phyloP scores from a whole-genome alignment of 1,140 invertebrate species.

The Helicoverpa zea region DNA sequence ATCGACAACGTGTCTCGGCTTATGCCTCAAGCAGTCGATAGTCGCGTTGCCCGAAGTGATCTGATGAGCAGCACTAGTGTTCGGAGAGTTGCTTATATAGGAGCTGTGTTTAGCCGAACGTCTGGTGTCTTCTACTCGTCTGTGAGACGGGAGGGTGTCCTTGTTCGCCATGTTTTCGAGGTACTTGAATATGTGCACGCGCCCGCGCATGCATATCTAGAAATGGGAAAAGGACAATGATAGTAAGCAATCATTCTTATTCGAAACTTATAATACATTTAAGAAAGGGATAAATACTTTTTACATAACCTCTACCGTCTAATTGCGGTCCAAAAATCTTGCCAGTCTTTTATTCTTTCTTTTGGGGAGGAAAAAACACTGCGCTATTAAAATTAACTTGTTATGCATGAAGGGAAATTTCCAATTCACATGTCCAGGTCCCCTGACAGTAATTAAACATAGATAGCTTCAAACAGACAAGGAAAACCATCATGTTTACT shows the following conservation, averaged over 20 bases:
- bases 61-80: conserved; percentile 63
- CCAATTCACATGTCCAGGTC: neutral
- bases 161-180: conserved; percentile 95
- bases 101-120: conserved; percentile 80
- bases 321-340: too few species aligned
- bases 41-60: conserved; percentile 86
- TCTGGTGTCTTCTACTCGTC: conserved; percentile 85
- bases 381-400: too few species aligned
- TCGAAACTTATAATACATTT: too few species aligned
- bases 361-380: too few species aligned
- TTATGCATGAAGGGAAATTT: neutral
- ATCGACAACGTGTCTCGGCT: conserved; percentile 92
- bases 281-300: too few species aligned
- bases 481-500: neutral
- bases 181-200: conserved; percentile 98
- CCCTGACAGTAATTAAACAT: neutral
- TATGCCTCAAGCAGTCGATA: conserved; percentile 86
- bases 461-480: neutral
- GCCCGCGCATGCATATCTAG: conserved; percentile 95
- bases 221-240: conserved; percentile 17
- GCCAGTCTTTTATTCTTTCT: too few species aligned
- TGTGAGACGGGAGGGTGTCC: conserved; percentile 86
- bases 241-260: neutral
- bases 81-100: conserved; percentile 81
- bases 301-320: too few species aligned